Base-by-base conservation (phyloP, 2,888 invertebrate genomes). In the Isoperla grammatica region DNA sequence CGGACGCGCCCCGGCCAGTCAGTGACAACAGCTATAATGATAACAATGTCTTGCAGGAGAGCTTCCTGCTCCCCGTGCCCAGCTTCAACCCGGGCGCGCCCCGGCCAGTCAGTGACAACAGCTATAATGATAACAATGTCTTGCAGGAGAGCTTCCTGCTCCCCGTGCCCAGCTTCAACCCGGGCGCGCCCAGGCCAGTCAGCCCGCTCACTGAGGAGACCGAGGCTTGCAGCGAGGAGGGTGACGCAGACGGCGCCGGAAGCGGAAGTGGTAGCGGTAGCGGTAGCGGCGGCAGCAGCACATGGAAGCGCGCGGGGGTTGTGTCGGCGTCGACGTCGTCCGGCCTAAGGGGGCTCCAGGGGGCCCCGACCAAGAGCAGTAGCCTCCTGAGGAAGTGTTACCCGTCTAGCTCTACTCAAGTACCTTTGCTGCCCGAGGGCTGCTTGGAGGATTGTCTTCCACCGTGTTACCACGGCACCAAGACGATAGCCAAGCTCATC, bases 401-500 rank as follows among this genome's bases (percentile, higher is more conserved):
- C 63, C 73, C 74, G 3, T 73, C 73, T 20, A 67, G 71, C 29
- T 70, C 70, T 56, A 67, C 71, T 59, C 72, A 75, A 62, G 75
- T 73, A 60, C 73, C 75, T 48, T 71, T 75, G 62, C 67, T 76
- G 66, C 74, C 76, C 23, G 72, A 76, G 17, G 74, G 77, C 35
- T 65, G 69, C 60, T 71, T 82, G 60, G 77, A 79, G 39, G 76
- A 78, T 62, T 81, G 79, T 66, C 73, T 84, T 6, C 83, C 83
- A 1, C 79, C 82, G 1, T 78, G 79, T 64, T 79, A 80, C 68
- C 75, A 78, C 49, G 75, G 78, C 19, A 78, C 80, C 56, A 78
- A 80, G 65, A 78, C 79, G 65, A 80, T 83, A 67, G 75, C 78
- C 46, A 79, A 80, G 64, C 73, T 82, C 19, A 80, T 84, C 63